Conservation (phyloP, 2,797 vertebrate species). For the Coreius guichenoti region DNA sequence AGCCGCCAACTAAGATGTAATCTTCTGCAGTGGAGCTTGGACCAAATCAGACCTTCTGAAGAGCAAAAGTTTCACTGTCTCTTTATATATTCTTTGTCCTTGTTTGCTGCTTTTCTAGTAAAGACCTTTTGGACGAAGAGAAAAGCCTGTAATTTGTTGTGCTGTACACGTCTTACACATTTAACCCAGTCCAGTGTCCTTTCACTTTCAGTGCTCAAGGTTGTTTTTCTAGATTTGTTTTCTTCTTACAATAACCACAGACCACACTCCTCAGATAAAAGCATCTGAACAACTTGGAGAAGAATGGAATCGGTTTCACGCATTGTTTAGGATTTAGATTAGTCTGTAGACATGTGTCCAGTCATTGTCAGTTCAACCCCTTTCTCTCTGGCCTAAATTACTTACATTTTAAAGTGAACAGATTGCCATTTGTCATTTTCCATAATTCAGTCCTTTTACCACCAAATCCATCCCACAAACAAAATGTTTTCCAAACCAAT, state of each 20-base stretch:
- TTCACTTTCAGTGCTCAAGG: not conserved
- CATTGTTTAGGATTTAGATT: conserved; percentile 49
- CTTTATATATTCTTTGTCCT: not conserved
- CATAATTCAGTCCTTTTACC: conserved; percentile 14
- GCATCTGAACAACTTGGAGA: conserved; percentile 36
- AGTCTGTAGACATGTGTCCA: conserved; percentile 21
- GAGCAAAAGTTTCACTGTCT: not conserved
- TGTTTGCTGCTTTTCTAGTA: conserved; percentile 38
- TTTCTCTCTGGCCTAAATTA: not conserved
- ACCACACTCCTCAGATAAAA: conserved; percentile 34
- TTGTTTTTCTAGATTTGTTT: not conserved
- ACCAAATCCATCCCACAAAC: conserved; percentile 16
- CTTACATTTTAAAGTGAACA: conserved; percentile 6
- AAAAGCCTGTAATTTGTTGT: conserved; percentile 6
- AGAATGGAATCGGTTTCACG: not conserved
- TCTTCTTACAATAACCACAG: conserved; percentile 14
- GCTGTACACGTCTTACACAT: not conserved
- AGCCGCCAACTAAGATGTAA: conserved; percentile 61
- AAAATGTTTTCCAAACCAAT: conserved; percentile 35
- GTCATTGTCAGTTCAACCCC: conserved; percentile 53
- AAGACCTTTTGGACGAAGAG: not conserved
- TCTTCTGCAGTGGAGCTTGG: conserved; percentile 47
- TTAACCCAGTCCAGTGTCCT: not conserved
- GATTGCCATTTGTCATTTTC: conserved; percentile 1
- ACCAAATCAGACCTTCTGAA: conserved; percentile 14